Evolutionary conservation across 2,888 invertebrate species (phyloP), one percentile per base, ranked within the genome.

Genomic region (Lypha dubia): DNA sequence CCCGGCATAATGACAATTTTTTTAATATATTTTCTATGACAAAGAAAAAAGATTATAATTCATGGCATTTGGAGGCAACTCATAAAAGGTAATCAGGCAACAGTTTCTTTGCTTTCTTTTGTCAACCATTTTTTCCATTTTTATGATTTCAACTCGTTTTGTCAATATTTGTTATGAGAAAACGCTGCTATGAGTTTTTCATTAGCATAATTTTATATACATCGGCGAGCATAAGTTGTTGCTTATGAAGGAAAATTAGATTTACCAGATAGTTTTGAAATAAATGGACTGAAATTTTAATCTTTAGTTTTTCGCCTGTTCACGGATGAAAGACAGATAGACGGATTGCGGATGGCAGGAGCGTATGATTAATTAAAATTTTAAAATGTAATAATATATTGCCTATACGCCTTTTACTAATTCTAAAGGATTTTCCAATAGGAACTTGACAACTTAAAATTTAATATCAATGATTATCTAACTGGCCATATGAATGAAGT

Each of bases 171-270:
- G 38, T n/a, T 44, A 13, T 44, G 15, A 20, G 3, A 15, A 0
- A 60, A 17, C 11, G 35, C 51, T 38, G 1, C 35, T 28, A 41
- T 51, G 22, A 68, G 44, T 53, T 58, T 53, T 44, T 80, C 65
- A 84, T 84, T 84, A 67, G 76, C 84, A 76, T 80, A 80, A 73
- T 80, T 84, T 80, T n/a, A 24, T 80, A 49, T 28, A 80, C 79
- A 68, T 80, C 73, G 62, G 56, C 73, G 73, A 77, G 32, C 71
- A 28, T 49, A 46, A 63, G 41, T n/a, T 67, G 22, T 53, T n/a
- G n/a, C n/a, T n/a, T 32, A 17, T 24, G 0, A 62, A 41, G 15
- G 1, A 22, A 46, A 15, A 44, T n/a, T 15, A 4, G n/a, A 44
- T n/a, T 44, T 44, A 15, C 15, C 15, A n/a, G n/a, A 11, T 44